Conservation (phyloP, 2,888 invertebrate genomes). For the Dasypogon diadema region DNA sequence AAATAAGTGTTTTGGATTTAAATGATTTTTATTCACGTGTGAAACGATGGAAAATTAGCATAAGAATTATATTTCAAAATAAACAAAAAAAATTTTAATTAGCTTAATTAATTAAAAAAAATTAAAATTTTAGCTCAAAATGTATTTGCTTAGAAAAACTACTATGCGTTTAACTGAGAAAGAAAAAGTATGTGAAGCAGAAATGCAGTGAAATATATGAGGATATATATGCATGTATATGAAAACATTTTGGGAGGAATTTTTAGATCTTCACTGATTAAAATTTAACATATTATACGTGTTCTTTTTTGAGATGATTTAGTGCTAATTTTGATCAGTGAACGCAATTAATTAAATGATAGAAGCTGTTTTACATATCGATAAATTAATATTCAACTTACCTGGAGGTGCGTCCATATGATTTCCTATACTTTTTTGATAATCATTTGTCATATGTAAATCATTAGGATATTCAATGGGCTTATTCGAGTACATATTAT, state of each 20-base stretch:
- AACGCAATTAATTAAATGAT: background rate
- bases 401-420: constrained; percentile 69
- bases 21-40: background rate
- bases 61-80: background rate
- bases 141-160: too few relatives aligned
- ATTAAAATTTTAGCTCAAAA: too few relatives aligned
- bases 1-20: background rate
- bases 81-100: too few relatives aligned
- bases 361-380: too few relatives aligned
- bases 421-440: constrained; percentile 66
- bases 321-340: background rate
- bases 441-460: constrained; percentile 66
- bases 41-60: background rate
- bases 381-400: constrained; percentile 62
- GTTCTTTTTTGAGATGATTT: too few relatives aligned
- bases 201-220: background rate
- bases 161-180: too few relatives aligned
- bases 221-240: too few relatives aligned
- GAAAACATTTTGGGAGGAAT: too few relatives aligned
- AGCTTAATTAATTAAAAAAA: too few relatives aligned
- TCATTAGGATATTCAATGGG: constrained; percentile 67
- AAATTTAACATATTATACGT: too few relatives aligned
- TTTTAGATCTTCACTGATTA: too few relatives aligned
- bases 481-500: constrained; percentile 56
- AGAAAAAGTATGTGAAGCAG: background rate